Base-by-base conservation (phyloP, 2,797 vertebrate genomes). In the Danio kyathit region DNA sequence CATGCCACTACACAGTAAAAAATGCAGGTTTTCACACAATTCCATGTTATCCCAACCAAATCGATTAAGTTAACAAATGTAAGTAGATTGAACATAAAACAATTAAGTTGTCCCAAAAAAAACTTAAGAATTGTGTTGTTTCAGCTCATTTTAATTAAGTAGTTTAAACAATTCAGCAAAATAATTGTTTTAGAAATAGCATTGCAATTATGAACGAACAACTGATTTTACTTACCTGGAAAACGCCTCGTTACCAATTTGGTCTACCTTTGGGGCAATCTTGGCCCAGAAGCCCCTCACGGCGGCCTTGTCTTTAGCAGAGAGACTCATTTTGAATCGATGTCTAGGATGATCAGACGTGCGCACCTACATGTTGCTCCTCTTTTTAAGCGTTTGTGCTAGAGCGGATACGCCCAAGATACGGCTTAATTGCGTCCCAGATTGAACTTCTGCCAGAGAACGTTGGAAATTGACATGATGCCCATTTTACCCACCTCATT, bases 291-390 rank as follows among this genome's bases (percentile, higher is more conserved):
- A 0, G 41, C 0, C 0, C 87, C 87, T 90, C 72, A 94, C 85
- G 16, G 88, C 57, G 74, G 0, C 0, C 88, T 94, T 95, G 87
- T 95, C 94, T 0, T 0, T 5, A 0, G 3, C 0, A 0, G 87
- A 88, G 79, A 95, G 92, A 74, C 84, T 86, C 85, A 87, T 87
- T 67, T 72, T 83, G 75, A 41, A 59, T 76, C 4, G 14, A 56
- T 74, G 54, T 57, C 70, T 14, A 11, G 48, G 38, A 19, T 40
- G 0, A 70, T 14, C 6, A 51, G 76, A 61, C 2, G 46, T 52
- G 51, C 38, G 48, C 38, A 43, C 17, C 59, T 40, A 13, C 21
- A 44, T 13, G 19, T 59, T 51, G 51, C 29, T 67, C 49, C 52
- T 63, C 59, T 70, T 82, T 87, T 82, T 85, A 85, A 82, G 75